A percentile compares a stretch with the other conserved stretches of the same genome.
These are phyloP conservation scores for Cyprinodon diabolis DNA, from an alignment of 2,797 vertebrate species.

Conservation along the genomic window DNA sequence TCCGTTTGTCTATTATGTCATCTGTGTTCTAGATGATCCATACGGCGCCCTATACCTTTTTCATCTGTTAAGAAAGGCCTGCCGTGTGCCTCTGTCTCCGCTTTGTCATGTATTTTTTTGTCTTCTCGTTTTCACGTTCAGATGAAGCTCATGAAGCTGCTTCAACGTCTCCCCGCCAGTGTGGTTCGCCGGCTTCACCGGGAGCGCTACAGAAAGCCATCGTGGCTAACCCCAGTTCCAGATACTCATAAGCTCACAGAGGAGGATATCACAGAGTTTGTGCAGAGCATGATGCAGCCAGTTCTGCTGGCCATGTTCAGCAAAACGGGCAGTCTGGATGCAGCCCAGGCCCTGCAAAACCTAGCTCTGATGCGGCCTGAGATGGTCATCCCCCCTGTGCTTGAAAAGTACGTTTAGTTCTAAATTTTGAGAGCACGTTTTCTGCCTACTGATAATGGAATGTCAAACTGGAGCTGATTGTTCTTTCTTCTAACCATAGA, in stretches of 20 bases:
- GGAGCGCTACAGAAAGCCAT: slow-evolving; percentile 90
- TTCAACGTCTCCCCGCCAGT: slow-evolving; percentile 90
- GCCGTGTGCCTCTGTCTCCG: slow-evolving; percentile 23
- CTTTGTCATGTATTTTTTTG: slow-evolving; percentile 42
- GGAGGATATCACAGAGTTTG: slow-evolving; percentile 93
- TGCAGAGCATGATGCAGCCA: slow-evolving; percentile 95
- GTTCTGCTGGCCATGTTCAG: slow-evolving; percentile 98
- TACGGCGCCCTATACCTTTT: slow-evolving; percentile 13
- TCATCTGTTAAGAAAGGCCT: slow-evolving; percentile 25
- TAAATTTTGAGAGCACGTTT: slow-evolving; percentile 3
- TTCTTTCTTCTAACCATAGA: slow-evolving; percentile 69
- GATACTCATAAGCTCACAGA: slow-evolving; percentile 95
- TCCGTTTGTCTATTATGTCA: slow-evolving; percentile 36
- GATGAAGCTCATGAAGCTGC: slow-evolving; percentile 98
- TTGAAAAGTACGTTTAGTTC: slow-evolving; percentile 89
- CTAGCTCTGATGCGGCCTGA: slow-evolving; percentile 96
- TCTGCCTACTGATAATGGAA: slow-evolving; percentile 5
- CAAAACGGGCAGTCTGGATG: slow-evolving; percentile 96
- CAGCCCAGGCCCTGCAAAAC: slow-evolving; percentile 96
- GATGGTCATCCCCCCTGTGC: slow-evolving; percentile 94
- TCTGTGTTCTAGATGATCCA: slow-evolving; percentile 30
- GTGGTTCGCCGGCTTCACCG: slow-evolving; percentile 93
- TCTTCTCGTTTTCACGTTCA: slow-evolving; percentile 63
- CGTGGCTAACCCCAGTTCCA: slow-evolving; percentile 93
- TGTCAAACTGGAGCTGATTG: slow-evolving; percentile 44